Evolutionary conservation across 23 tunicate species (phyloP), one percentile per base, ranked within the genome.

Genomic region (Styela plicata): DNA sequence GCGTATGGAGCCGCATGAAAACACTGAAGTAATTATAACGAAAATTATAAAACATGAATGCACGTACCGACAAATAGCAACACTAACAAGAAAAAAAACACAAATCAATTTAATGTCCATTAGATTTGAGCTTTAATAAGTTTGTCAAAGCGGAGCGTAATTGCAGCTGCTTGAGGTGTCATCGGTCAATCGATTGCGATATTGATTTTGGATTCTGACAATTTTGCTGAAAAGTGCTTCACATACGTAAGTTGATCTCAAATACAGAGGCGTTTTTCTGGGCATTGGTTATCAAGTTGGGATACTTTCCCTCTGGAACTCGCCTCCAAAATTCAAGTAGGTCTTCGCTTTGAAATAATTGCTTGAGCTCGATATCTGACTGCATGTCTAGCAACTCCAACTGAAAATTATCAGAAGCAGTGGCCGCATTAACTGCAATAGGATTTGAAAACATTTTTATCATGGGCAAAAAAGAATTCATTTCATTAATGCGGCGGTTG

Each of bases 371-470:
- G 82, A 84, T 37, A 84, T 84, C 82, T 63, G 82, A 84, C 74
- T 85, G 84, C 78, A 85, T 85, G 73, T 85, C 83, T 65, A 85
- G 77, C 78, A 85, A 68, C 89, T 85, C 83, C 78, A 85, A 69
- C 65, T 67, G 89, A 85, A 68, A 79, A 79, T 78, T 85, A 67
- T 69, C 78, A 65, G 89, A 66, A 69, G 84, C 84, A 69, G 84
- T 84, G 25, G 68, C 31, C 36, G 74, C 88, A 34, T 77, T 74
- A 31, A 84, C 35, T 77, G 82, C n/a, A 34, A 77, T 63, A 63
- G 88, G 83, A 22, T 33, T 77, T 26, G 88, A 57, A 84, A 64
- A 84, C 27, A 64, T 77, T 77, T 77, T 84, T 83, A 84, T 84
- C 74, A 64, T 10, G 62, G 83, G 83, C 82, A 76, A 84, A 63